phyloP scores from a whole-genome alignment of 2,797 vertebrate genomes.

The Lycodopsis pacificus region DNA sequence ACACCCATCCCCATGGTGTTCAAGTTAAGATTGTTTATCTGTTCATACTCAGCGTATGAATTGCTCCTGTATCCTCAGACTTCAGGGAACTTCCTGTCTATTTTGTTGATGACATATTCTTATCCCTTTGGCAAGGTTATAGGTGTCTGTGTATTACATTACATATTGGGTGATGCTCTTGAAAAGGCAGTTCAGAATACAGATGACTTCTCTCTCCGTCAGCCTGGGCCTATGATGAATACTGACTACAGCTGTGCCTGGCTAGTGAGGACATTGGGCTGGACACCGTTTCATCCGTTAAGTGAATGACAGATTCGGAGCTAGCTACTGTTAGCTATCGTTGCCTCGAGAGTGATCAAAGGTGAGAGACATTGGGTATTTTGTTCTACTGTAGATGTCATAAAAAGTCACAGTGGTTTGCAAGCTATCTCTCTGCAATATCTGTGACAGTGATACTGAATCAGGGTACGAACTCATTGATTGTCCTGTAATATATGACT shows the following conservation, averaged over 20 bases:
- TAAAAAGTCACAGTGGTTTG: constrained; percentile 5
- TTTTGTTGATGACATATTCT: constrained; percentile 72
- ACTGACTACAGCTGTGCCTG: constrained; percentile 16
- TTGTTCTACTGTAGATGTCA: not conserved
- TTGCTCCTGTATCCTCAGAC: constrained; percentile 40
- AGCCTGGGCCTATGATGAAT: constrained; percentile 56
- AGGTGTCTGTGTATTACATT: constrained; percentile 73
- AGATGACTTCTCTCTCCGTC: constrained; percentile 62
- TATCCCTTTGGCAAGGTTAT: constrained; percentile 76
- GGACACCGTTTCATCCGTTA: constrained; percentile 45
- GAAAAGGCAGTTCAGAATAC: constrained; percentile 67
- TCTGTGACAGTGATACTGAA: constrained; percentile 30
- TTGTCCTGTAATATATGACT: constrained; percentile 65
- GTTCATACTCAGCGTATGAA: constrained; percentile 46
- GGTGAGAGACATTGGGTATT: not conserved
- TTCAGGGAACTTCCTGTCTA: constrained; percentile 62
- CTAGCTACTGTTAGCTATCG: constrained; percentile 1
- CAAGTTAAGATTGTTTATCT: constrained; percentile 52
- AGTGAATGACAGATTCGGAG: constrained; percentile 46
- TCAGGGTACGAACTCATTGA: constrained; percentile 53
- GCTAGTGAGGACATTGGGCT: constrained; percentile 31
- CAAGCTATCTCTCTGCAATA: not conserved
- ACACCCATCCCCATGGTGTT: not conserved
- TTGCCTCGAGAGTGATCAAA: constrained; percentile 1
- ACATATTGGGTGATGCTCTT: constrained; percentile 59